Evolutionary conservation across 2,888 invertebrate species (phyloP).

Genomic region (Rugalucina vietnamica): DNA sequence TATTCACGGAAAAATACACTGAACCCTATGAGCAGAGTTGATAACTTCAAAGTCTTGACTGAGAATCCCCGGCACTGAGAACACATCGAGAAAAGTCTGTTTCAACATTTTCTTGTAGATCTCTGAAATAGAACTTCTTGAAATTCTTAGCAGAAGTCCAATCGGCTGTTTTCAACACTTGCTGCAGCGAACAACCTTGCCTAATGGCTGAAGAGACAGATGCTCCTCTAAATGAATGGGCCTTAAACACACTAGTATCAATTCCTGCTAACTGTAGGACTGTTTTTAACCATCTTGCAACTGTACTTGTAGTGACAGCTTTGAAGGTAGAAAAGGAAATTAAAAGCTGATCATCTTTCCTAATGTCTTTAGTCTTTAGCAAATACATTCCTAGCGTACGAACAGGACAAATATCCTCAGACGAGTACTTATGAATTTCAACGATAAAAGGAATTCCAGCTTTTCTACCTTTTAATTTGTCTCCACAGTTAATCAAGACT

Average conservation of each 20-base stretch:
- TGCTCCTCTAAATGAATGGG: conserved; percentile 35
- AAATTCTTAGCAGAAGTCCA: conserved; percentile 39
- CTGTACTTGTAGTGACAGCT: conserved; percentile 18
- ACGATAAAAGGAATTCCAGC: background rate
- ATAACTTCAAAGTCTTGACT: no score
- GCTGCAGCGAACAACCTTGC: conserved; percentile 2
- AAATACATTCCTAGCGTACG: conserved; percentile 4
- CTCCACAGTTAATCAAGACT: background rate
- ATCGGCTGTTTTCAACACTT: conserved; percentile 30
- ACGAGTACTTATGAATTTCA: background rate
- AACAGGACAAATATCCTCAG: background rate
- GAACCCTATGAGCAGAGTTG: no score
- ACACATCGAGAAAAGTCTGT: no score
- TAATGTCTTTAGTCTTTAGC: background rate
- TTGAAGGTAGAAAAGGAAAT: conserved; percentile 10
- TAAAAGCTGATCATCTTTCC: conserved; percentile 20
- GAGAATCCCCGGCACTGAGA: no score
- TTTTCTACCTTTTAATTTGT: background rate
- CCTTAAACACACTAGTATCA: conserved; percentile 1
- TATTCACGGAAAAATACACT: no score
- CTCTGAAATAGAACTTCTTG: conserved; percentile 26
- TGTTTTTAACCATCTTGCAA: conserved; percentile 29
- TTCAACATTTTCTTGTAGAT: no score
- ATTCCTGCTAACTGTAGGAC: conserved; percentile 7
- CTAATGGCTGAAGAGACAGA: conserved; percentile 19